Evolutionary conservation across 1,140 invertebrate species (phyloP), one percentile per base, ranked within the genome.

Genomic region (Drosophila gunungcola): DNA sequence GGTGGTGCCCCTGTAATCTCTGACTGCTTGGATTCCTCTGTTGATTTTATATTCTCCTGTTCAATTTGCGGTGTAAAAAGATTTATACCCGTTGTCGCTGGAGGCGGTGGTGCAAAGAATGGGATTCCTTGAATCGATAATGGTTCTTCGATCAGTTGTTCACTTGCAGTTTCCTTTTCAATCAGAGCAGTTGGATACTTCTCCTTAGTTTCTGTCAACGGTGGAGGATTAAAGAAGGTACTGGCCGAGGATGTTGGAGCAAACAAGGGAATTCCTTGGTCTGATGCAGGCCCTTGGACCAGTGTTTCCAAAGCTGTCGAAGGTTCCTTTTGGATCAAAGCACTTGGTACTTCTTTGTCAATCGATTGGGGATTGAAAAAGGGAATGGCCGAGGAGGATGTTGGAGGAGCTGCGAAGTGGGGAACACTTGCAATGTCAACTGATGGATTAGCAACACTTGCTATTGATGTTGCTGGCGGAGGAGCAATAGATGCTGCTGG

Each of bases 351-450:
- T 29, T 41, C 52, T 38, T 46, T 6, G 9, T 7, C 25, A 9
- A 7, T 10, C n/a, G 25, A 2, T 39, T 63, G 49, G 1, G 39
- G 60, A 45, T 52, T 42, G 3, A 63, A 52, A 10, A 63, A 53
- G 2, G 60, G 16, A 25, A 52, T 43, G 2, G 4, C 27, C 10
- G 36, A 21, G 3, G 42, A 21, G 27, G 27, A 29, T 46, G 21
- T 27, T 34, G 62, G 48, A 36, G 77, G 62, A 42, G 77, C 68
- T 7, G 79, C 43, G 29, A 73, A 73, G 2, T 73, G 49, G 10
- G 61, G 48, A 12, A 68, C 56, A 16, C 65, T 70, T 27, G 41
- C 32, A 16, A 13, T 11, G 9, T 34, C 52, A 16, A 16, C 29
- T 13, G 52, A 2, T 36, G 12, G 27, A 54, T 41, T 48, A 9